Evolutionary conservation across 2,888 invertebrate species (phyloP).

Genomic region (Xestia sexstrigata): DNA sequence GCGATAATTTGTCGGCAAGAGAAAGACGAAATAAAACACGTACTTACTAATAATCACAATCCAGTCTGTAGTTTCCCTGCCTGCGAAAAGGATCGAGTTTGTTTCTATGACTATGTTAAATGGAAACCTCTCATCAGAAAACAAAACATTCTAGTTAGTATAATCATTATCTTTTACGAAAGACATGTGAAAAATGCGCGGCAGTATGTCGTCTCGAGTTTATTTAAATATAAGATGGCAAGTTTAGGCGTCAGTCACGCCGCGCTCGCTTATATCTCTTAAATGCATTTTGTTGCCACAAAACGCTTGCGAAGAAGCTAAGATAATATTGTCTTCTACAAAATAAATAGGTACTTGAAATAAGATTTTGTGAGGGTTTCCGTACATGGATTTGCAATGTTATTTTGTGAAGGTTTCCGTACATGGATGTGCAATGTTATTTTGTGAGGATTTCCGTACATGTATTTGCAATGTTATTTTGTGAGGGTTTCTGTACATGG

Average conservation of each 20-base stretch:
- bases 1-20: not conserved
- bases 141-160: slow-evolving; percentile 2
- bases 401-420: no score
- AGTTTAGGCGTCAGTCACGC: slow-evolving; percentile 2
- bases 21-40: not conserved
- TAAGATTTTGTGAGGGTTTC: slow-evolving; percentile 18
- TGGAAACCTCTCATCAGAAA: not conserved
- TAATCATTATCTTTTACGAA: slow-evolving; percentile 6
- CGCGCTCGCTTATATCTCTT: not conserved
- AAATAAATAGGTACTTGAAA: slow-evolving; percentile 45
- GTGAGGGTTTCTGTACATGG: no score
- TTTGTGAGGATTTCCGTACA: slow-evolving; percentile 15
- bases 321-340: slow-evolving; percentile 48
- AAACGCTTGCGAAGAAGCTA: slow-evolving; percentile 23
- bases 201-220: slow-evolving; percentile 8
- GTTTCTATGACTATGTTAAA: not conserved
- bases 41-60: not conserved
- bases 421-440: slow-evolving; percentile 13
- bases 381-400: slow-evolving; percentile 3
- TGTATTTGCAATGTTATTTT: slow-evolving; percentile 18
- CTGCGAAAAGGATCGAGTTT: not conserved
- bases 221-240: slow-evolving; percentile 48
- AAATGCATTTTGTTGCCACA: slow-evolving; percentile 51
- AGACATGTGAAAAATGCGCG: slow-evolving; percentile 6
- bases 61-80: not conserved